Conservation (phyloP, 2,888 invertebrate species). For the Microchrysa polita region DNA sequence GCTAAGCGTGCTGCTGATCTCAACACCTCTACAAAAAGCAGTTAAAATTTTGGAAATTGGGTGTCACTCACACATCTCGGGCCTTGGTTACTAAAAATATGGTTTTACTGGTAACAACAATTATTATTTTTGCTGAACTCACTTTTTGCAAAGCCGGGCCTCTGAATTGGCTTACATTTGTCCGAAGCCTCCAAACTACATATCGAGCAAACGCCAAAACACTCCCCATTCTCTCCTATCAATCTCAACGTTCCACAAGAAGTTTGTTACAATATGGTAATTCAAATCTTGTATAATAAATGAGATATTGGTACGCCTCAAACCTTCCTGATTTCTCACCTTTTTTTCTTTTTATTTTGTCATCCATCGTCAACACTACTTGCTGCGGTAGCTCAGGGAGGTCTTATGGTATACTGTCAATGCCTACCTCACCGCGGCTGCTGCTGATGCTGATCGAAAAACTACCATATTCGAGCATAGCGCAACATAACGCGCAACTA, state of each 20-base stretch:
- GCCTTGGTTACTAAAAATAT: too few species aligned
- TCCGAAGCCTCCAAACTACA: too few species aligned
- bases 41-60: too few species aligned
- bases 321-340: conserved; percentile 23
- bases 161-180: too few species aligned
- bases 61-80: too few species aligned
- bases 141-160: too few species aligned
- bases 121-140: too few species aligned
- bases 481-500: conserved; percentile 17
- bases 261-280: conserved; percentile 25
- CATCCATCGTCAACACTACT: conserved; percentile 9
- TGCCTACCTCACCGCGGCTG: not conserved
- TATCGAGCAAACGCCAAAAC: too few species aligned
- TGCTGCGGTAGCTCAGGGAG: not conserved
- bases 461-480: too few species aligned
- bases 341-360: not conserved
- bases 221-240: not conserved
- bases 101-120: too few species aligned
- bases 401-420: conserved; percentile 23
- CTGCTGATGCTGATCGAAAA: not conserved
- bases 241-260: not conserved
- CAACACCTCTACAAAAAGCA: too few species aligned
- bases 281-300: conserved; percentile 32
- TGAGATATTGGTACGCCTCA: not conserved
- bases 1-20: too few species aligned